phyloP scores from a whole-genome alignment of 1,140 invertebrate genomes.

The Caerostris darwini region DNA sequence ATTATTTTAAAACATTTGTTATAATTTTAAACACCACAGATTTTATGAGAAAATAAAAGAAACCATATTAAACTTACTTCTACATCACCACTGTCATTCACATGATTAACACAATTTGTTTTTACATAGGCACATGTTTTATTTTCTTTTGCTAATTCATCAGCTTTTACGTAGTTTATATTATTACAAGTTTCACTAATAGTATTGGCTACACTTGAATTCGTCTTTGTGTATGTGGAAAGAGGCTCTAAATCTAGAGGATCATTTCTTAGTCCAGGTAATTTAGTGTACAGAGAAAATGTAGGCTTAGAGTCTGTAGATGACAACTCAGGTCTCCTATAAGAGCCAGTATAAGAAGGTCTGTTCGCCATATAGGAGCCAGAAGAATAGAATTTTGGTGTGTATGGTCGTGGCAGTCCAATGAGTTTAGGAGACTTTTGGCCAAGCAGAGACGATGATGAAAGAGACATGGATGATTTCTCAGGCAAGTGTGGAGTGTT shows the following conservation, averaged over 20 bases:
- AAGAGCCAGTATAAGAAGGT: constrained; percentile 85
- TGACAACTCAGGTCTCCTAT: constrained; percentile 81
- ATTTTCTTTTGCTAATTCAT: constrained; percentile 20
- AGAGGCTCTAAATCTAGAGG: constrained; percentile 78
- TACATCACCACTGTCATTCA: constrained; percentile 55
- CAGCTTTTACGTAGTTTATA: constrained; percentile 25
- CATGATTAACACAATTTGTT: constrained; percentile 71
- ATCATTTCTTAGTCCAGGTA: constrained; percentile 80
- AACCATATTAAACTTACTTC: constrained; percentile 55
- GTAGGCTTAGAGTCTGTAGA: constrained; percentile 71
- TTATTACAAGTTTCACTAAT: constrained; percentile 60
- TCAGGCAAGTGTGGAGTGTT: constrained; percentile 75
- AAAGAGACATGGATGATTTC: constrained; percentile 54
- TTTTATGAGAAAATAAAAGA: neutral
- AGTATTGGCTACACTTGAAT: neutral
- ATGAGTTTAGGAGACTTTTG: constrained; percentile 82
- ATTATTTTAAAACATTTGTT: too few species aligned
- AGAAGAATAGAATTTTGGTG: constrained; percentile 84
- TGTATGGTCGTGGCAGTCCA: constrained; percentile 85
- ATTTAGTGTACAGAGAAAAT: constrained; percentile 79
- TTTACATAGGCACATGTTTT: constrained; percentile 25
- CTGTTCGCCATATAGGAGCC: constrained; percentile 88
- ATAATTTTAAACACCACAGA: too few species aligned
- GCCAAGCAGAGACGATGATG: constrained; percentile 68
- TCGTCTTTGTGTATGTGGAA: neutral